These are phyloP conservation scores for Caenorhabditis elegans DNA, from an alignment of 1,140 invertebrate genomes.

Conservation along the genomic window DNA sequence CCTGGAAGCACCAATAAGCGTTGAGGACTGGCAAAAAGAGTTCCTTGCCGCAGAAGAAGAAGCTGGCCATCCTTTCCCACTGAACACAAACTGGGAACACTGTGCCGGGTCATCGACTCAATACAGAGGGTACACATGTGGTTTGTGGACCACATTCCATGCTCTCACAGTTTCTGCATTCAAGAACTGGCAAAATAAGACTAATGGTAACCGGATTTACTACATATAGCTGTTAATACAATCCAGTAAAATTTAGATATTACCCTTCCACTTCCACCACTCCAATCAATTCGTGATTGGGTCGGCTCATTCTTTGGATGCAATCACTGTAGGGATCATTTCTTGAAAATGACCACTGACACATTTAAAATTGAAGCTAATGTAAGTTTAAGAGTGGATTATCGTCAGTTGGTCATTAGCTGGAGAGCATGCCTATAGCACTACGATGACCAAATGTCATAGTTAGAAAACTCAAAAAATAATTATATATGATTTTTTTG, in stretches of 20 bases:
- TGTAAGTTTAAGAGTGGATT: no score
- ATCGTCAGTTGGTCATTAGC: no score
- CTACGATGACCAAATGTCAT: no score
- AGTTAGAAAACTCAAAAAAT: no score
- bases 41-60: constrained; percentile 43
- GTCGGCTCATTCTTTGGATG: constrained; percentile 54
- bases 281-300: constrained; percentile 51
- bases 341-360: constrained; percentile 51
- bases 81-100: constrained; percentile 48
- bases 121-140: constrained; percentile 84
- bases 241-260: constrained; percentile 34
- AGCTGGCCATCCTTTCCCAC: constrained; percentile 46
- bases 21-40: constrained; percentile 50
- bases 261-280: constrained; percentile 37
- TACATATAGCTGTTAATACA: neutral
- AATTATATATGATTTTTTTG: no score
- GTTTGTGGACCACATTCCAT: constrained; percentile 90
- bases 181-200: constrained; percentile 33
- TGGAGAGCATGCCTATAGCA: no score
- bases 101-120: constrained; percentile 73
- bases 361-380: constrained; percentile 52
- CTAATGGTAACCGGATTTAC: constrained; percentile 38
- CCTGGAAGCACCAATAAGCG: constrained; percentile 3
- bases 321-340: constrained; percentile 50
- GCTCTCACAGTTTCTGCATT: constrained; percentile 80